Evolutionary conservation across 2,797 vertebrate species (phyloP).

Genomic region (Microctenopoma stevenorrisi): DNA sequence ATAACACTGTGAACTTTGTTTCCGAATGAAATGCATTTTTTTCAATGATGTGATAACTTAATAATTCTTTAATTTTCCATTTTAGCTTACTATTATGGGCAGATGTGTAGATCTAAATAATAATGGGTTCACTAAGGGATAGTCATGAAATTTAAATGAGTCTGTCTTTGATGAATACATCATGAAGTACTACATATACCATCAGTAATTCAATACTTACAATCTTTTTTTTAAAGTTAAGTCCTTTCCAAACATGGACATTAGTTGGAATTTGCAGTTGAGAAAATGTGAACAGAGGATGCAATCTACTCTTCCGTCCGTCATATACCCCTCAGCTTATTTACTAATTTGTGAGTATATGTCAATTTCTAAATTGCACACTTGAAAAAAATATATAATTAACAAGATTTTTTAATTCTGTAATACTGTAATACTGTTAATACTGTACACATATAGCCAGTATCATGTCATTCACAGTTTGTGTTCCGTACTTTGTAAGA

Average conservation of each 20-base stretch:
- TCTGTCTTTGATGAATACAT: slow-evolving; percentile 65
- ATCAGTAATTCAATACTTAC: slow-evolving; percentile 54
- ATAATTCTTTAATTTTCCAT: slow-evolving; percentile 74
- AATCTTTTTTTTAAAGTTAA: slow-evolving; percentile 43
- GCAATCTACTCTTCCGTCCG: neutral
- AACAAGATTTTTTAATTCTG: slow-evolving; percentile 11
- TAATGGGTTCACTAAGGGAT: slow-evolving; percentile 76
- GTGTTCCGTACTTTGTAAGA: slow-evolving; percentile 42
- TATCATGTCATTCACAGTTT: slow-evolving; percentile 33
- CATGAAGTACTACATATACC: slow-evolving; percentile 65
- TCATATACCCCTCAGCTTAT: neutral
- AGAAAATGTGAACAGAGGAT: slow-evolving; percentile 1
- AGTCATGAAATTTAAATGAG: slow-evolving; percentile 80
- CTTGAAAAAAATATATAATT: slow-evolving; percentile 7
- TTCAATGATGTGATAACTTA: slow-evolving; percentile 78
- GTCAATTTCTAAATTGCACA: slow-evolving; percentile 5
- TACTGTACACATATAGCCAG: slow-evolving; percentile 11
- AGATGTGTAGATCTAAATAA: slow-evolving; percentile 77
- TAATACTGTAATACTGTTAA: too few relatives aligned
- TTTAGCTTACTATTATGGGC: slow-evolving; percentile 74
- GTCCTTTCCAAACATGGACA: slow-evolving; percentile 33
- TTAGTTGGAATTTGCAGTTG: slow-evolving; percentile 20
- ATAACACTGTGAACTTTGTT: slow-evolving; percentile 77
- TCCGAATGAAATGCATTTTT: slow-evolving; percentile 66
- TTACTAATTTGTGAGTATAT: neutral